phyloP scores from a whole-genome alignment of 53 echinoderm and acorn worm genomes.

The Holothuria scabra region DNA sequence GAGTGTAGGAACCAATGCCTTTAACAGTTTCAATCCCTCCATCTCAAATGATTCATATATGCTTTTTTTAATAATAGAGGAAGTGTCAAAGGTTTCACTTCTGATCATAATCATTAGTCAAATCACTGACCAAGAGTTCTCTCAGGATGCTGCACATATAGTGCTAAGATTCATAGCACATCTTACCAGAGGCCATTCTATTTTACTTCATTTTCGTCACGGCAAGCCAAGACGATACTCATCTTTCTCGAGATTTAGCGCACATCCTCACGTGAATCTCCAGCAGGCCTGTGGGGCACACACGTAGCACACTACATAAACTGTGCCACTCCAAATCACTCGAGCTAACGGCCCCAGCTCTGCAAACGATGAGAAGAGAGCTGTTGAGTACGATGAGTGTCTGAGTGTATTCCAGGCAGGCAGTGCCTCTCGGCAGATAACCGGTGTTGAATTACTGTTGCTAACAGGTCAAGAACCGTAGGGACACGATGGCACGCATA shows the following conservation, averaged over 20 bases:
- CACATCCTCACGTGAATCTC: conserved; percentile 28
- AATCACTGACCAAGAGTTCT: no score
- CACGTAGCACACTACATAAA: conserved; percentile 19
- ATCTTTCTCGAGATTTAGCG: conserved; percentile 21
- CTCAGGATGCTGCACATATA: no score
- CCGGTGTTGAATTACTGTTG: conserved; percentile 45
- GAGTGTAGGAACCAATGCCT: no score
- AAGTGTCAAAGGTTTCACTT: no score
- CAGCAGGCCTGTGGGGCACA: conserved; percentile 42
- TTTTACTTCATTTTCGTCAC: conserved; percentile 31
- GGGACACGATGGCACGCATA: conserved; percentile 26
- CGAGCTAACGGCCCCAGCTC: conserved; percentile 45
- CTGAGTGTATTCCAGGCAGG: conserved; percentile 40
- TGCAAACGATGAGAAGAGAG: conserved; percentile 37
- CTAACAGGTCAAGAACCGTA: conserved; percentile 49
- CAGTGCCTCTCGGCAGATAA: conserved; percentile 40
- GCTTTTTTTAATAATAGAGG: no score
- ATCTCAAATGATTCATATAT: no score
- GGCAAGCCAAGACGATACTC: conserved; percentile 22
- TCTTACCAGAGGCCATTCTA: conserved; percentile 43
- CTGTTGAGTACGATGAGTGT: conserved; percentile 34
- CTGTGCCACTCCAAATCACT: conserved; percentile 40
- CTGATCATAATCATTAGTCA: no score
- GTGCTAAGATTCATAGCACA: conserved; percentile 3
- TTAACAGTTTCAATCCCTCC: no score